phyloP scores from a whole-genome alignment of 2,797 vertebrate species.

The Dendrocincla fuliginosa region DNA sequence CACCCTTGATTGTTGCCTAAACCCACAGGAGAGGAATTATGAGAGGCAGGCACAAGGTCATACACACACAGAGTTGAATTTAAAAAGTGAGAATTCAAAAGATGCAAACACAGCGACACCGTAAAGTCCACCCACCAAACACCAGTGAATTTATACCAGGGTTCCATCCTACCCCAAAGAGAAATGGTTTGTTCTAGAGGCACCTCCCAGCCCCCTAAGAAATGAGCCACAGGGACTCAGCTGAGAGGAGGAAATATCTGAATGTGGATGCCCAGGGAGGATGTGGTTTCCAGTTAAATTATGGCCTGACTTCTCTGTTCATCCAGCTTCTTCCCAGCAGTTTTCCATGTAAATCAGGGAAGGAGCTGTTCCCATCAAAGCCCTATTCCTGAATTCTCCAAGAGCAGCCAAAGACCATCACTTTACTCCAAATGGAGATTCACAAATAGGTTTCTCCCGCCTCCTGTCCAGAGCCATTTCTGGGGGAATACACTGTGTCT shows the following conservation, averaged over 20 bases:
- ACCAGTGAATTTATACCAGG: neutral
- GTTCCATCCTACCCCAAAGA: neutral
- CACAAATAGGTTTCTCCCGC: neutral
- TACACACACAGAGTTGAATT: neutral
- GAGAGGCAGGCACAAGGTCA: neutral
- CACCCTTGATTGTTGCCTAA: slow-evolving; percentile 82
- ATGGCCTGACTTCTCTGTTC: neutral
- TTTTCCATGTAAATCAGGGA: neutral
- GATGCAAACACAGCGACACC: neutral
- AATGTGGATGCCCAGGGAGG: neutral
- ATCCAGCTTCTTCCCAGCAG: neutral
- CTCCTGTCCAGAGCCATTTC: neutral
- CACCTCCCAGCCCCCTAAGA: neutral
- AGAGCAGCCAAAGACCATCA: neutral
- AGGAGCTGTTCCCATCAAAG: neutral
- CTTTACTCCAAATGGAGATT: neutral
- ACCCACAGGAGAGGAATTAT: neutral
- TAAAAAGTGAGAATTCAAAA: neutral
- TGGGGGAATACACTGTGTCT: neutral
- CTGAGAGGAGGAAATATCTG: neutral
- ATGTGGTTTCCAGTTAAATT: neutral
- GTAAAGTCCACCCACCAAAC: neutral
- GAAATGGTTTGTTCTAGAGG: neutral
- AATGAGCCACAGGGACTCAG: neutral
- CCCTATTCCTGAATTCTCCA: neutral